These are phyloP conservation scores for Trichopria drosophilae DNA, from an alignment of 2,888 invertebrate species.

Conservation along the genomic window DNA sequence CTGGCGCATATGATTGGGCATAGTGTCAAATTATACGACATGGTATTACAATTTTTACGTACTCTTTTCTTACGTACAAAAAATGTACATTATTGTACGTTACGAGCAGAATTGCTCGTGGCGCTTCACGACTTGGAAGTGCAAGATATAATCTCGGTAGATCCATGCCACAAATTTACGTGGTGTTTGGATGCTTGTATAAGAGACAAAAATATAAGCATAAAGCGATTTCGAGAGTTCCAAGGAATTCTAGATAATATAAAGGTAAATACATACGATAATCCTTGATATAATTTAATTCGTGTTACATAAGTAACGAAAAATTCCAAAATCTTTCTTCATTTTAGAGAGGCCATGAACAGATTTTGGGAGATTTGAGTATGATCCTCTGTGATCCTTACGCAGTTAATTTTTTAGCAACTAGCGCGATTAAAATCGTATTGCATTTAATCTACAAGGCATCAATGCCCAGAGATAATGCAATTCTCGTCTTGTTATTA, in stretches of 20 bases:
- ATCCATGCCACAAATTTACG: slow-evolving; percentile 98
- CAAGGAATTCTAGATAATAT: slow-evolving; percentile 94
- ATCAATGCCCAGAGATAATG: slow-evolving; percentile 87
- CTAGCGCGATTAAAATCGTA: slow-evolving; percentile 88
- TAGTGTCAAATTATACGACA: slow-evolving; percentile 90
- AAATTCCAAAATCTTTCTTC: no score
- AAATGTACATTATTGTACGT: slow-evolving; percentile 94
- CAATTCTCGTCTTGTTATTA: slow-evolving; percentile 82
- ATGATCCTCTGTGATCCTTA: slow-evolving; percentile 98
- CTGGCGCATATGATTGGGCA: slow-evolving; percentile 94
- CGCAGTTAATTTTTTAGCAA: slow-evolving; percentile 92
- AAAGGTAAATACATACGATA: slow-evolving; percentile 82
- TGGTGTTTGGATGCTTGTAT: slow-evolving; percentile 99
- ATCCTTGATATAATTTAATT: no score
- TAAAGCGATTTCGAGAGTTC: slow-evolving; percentile 90
- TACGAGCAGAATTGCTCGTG: slow-evolving; percentile 93
- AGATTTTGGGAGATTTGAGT: slow-evolving; percentile 85
- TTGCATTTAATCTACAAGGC: slow-evolving; percentile 89
- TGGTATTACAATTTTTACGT: slow-evolving; percentile 91
- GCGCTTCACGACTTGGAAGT: slow-evolving; percentile 92
- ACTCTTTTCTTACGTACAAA: slow-evolving; percentile 89
- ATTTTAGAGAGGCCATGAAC: slow-evolving; percentile 54
- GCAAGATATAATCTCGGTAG: slow-evolving; percentile 92
- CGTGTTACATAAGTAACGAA: no score
- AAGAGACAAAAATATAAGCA: slow-evolving; percentile 92